Percentiles rank a stretch among this genome's conserved stretches.
Conservation (phyloP, 2,113 vertebrate genomes). For the Phodopus roborovskii region DNA sequence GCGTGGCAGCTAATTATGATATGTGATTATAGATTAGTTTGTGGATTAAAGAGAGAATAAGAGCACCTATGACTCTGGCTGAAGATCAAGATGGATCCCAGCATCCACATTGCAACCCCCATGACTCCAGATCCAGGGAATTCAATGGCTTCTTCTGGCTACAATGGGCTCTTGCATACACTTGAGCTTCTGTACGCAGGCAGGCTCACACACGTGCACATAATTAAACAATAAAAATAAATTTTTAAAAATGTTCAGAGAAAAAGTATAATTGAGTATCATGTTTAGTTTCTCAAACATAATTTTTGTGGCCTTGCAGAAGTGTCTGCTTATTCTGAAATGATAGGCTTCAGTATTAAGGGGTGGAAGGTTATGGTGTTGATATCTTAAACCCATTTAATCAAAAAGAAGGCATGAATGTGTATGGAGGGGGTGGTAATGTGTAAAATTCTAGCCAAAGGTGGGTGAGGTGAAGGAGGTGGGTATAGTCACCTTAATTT, state of each 20-base stretch:
- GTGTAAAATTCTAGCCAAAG: neutral
- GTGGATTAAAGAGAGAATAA: neutral
- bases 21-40: neutral
- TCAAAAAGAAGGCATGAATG: neutral
- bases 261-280: neutral
- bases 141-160: neutral
- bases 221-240: neutral
- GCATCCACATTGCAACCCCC: neutral
- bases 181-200: neutral
- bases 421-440: neutral
- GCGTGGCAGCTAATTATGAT: neutral
- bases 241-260: neutral
- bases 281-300: neutral
- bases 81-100: neutral
- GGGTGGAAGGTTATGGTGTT: neutral
- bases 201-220: neutral
- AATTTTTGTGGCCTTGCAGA: neutral
- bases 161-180: neutral
- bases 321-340: neutral
- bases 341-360: neutral
- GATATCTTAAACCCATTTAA: conserved; percentile 8
- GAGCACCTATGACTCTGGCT: too few relatives aligned
- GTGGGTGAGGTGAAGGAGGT: neutral
- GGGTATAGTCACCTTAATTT: neutral
- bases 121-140: neutral